These are phyloP conservation scores for Eubasilissa regina DNA, from an alignment of 1,140 invertebrate species.

Conservation along the genomic window DNA sequence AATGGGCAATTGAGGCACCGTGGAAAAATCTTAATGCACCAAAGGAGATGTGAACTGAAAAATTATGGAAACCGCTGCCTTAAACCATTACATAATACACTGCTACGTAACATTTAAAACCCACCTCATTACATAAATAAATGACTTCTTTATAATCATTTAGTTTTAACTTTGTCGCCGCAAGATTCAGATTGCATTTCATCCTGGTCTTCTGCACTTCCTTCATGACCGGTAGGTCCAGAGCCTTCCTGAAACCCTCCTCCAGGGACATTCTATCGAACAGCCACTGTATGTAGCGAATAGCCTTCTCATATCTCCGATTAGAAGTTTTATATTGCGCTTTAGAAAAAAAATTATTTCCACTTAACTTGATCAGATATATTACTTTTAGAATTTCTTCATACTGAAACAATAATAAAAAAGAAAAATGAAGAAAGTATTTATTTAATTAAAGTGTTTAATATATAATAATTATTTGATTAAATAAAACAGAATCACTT, in stretches of 20 bases:
- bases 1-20: too few species aligned
- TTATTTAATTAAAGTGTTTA: too few species aligned
- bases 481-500: too few species aligned
- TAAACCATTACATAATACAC: too few species aligned
- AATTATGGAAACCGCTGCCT: too few species aligned
- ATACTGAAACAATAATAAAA: conserved; percentile 62
- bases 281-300: conserved; percentile 77
- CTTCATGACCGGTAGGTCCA: conserved; percentile 47
- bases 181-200: conserved; percentile 77
- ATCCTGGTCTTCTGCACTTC: conserved; percentile 59
- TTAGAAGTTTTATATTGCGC: conserved; percentile 76
- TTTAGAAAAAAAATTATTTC: conserved; percentile 79
- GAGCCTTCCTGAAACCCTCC: conserved; percentile 18
- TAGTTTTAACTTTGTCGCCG: conserved; percentile 79
- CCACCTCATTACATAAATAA: conserved; percentile 77
- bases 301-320: conserved; percentile 83
- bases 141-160: conserved; percentile 75
- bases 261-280: conserved; percentile 53
- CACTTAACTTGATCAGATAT: conserved; percentile 79
- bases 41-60: too few species aligned
- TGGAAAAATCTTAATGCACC: too few species aligned
- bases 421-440: conserved; percentile 30
- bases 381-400: conserved; percentile 68
- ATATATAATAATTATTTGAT: too few species aligned
- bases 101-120: not conserved